Conservation (phyloP, 2,113 vertebrate species). For the Sinocyclocheilus anophthalmus region DNA sequence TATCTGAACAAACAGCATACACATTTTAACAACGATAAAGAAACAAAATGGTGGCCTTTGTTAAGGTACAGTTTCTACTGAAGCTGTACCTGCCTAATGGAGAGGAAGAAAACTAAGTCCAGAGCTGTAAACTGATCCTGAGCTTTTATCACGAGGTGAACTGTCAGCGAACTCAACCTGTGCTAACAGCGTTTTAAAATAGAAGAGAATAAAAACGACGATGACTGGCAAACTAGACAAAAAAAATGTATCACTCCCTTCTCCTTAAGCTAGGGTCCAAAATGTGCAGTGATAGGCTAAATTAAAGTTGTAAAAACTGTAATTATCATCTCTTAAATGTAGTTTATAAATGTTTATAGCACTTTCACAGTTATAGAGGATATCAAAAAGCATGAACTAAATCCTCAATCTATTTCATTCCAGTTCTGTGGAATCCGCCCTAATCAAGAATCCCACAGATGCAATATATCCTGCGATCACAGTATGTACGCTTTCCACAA, state of each 20-base stretch:
- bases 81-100: not conserved
- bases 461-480: not conserved
- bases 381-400: not conserved
- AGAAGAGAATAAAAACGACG: slow-evolving; percentile 60
- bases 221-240: slow-evolving; percentile 47
- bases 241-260: slow-evolving; percentile 43
- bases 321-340: not conserved
- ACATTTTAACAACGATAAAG: not conserved
- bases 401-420: not conserved
- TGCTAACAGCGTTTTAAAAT: slow-evolving; percentile 62
- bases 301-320: not conserved
- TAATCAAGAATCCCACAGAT: slow-evolving; percentile 7
- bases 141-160: slow-evolving; percentile 25
- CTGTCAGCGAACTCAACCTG: slow-evolving; percentile 41
- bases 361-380: not conserved
- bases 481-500: not conserved
- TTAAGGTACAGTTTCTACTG: not conserved
- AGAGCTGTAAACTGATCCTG: slow-evolving; percentile 32
- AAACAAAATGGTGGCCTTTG: not conserved
- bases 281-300: not conserved
- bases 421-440: not conserved
- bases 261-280: not conserved
- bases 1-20: not conserved
- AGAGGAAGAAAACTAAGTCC: not conserved
- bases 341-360: not conserved